Conservation (phyloP, 2,113 vertebrate species). For the Zonotrichia leucophrys region DNA sequence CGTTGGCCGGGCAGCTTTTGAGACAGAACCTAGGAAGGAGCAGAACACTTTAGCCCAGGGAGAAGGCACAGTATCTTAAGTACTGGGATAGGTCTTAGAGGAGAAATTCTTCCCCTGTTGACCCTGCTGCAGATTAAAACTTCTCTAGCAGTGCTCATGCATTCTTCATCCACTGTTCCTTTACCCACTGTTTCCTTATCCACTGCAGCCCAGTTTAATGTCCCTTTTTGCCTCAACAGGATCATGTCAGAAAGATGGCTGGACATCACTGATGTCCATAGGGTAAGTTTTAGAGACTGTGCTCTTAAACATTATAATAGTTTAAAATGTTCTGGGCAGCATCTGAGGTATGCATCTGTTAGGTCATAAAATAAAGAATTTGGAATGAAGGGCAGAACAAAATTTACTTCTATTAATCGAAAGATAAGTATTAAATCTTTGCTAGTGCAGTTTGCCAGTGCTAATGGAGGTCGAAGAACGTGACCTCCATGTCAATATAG, state of each 20-base stretch:
- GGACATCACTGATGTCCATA: fast-evolving
- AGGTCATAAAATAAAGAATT: background rate
- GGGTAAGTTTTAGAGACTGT: background rate
- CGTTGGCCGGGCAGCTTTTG: conserved; percentile 90
- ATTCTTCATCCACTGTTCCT: background rate
- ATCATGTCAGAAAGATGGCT: background rate
- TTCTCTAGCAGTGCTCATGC: background rate
- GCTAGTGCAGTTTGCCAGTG: background rate
- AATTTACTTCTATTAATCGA: background rate
- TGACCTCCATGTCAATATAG: background rate
- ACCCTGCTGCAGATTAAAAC: background rate
- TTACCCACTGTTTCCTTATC: background rate
- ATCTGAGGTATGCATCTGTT: background rate
- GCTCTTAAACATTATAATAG: background rate
- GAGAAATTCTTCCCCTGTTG: background rate
- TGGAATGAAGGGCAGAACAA: background rate
- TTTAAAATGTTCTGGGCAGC: background rate
- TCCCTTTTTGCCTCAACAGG: background rate
- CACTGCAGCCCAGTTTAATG: background rate
- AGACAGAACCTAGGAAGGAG: conserved; percentile 86
- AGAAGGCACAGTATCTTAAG: background rate
- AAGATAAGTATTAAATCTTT: background rate
- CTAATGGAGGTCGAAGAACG: background rate
- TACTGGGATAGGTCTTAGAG: background rate
- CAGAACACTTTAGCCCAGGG: background rate